Evolutionary conservation across 64 coral and sea anemone species (phyloP).

Genomic region (Hydrozoanthus tunicans): DNA sequence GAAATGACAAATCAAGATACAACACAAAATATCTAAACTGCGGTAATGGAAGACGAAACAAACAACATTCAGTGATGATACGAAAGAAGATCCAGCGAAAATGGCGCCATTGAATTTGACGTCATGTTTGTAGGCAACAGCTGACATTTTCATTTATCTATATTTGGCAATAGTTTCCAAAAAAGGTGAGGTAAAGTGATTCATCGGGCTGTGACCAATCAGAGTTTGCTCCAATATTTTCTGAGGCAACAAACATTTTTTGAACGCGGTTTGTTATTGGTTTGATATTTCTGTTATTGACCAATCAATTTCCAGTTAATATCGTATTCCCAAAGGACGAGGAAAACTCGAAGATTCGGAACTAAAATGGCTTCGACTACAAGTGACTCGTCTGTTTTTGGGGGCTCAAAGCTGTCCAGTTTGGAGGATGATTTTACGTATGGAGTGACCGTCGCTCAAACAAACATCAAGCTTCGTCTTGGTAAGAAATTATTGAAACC

Average conservation of each 20-base stretch:
- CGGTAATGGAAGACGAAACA: constrained; percentile 59
- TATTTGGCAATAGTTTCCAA: constrained; percentile 25
- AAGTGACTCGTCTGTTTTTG: constrained; percentile 35
- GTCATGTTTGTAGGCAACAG: constrained; percentile 72
- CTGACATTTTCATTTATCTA: constrained; percentile 25
- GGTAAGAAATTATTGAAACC: constrained; percentile 60
- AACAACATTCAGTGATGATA: constrained; percentile 2
- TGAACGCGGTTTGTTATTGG: constrained; percentile 53
- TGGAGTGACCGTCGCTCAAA: constrained; percentile 96
- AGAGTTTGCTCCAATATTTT: background rate
- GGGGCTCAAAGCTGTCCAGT: constrained; percentile 71
- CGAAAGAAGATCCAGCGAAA: constrained; percentile 80
- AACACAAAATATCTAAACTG: constrained; percentile 43
- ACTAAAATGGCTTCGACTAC: constrained; percentile 73
- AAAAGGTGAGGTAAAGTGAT: background rate
- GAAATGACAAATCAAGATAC: constrained; percentile 60
- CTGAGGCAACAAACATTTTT: constrained; percentile 43
- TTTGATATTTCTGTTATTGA: background rate
- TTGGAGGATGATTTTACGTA: constrained; percentile 97
- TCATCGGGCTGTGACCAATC: constrained; percentile 15
- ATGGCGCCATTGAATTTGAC: constrained; percentile 98
- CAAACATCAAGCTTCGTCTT: constrained; percentile 88
- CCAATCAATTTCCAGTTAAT: constrained; percentile 62
- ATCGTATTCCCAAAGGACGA: background rate
- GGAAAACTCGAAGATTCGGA: background rate